Percentiles rank a stretch among this genome's conserved stretches.
Conservation (phyloP, 2,888 invertebrate species). For the Harmothoe impar region DNA sequence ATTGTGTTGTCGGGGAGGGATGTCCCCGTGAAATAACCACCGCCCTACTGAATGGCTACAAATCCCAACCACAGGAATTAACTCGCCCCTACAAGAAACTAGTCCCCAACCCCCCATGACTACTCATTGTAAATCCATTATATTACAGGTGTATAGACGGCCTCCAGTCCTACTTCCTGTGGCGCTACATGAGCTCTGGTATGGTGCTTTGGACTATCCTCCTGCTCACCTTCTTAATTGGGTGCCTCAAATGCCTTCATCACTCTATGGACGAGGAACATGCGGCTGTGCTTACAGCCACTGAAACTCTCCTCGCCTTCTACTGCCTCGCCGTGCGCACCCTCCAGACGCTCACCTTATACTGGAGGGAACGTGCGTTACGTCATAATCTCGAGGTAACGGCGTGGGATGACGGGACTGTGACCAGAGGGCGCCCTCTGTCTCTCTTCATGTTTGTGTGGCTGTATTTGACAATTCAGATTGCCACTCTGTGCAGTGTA, state of each 20-base stretch:
- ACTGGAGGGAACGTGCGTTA: conserved; percentile 52
- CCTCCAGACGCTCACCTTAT: conserved; percentile 51
- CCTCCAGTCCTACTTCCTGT: conserved; percentile 12
- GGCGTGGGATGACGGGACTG: conserved; percentile 63
- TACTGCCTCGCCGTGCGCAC: conserved; percentile 52
- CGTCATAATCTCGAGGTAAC: conserved; percentile 58
- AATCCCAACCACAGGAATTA: too few species aligned
- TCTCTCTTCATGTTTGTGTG: conserved; percentile 59
- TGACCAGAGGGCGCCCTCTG: conserved; percentile 61
- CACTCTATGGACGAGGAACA: conserved; percentile 42
- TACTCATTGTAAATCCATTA: neutral
- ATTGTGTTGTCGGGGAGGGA: too few species aligned
- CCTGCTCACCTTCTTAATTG: conserved; percentile 28
- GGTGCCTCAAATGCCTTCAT: conserved; percentile 54
- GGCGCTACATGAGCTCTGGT: conserved; percentile 29
- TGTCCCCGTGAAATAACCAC: too few species aligned
- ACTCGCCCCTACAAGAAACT: too few species aligned
- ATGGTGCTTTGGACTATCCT: conserved; percentile 43
- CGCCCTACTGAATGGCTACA: too few species aligned
- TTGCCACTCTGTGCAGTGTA: conserved; percentile 35
- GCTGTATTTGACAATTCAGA: conserved; percentile 56
- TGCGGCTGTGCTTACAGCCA: conserved; percentile 43
- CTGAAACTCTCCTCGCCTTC: conserved; percentile 43
- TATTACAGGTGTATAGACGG: conserved; percentile 43
- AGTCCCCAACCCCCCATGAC: too few species aligned